These are phyloP conservation scores for Epinephelus moara DNA, from an alignment of 2,113 vertebrate genomes.

Conservation along the genomic window DNA sequence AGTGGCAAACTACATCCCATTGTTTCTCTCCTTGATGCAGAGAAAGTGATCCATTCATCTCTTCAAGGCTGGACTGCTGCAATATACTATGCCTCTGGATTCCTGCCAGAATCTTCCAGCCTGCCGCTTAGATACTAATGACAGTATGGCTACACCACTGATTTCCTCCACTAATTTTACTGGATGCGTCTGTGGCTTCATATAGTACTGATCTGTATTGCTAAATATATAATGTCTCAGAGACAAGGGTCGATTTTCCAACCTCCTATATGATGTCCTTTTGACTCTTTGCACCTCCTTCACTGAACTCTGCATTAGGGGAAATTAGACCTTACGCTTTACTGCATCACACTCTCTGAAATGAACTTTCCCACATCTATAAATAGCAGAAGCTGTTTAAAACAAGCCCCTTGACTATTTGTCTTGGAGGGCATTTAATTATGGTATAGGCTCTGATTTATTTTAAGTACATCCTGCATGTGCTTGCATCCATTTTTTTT, in stretches of 20 bases:
- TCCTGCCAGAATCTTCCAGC: conserved; percentile 29
- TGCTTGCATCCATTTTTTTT: background rate
- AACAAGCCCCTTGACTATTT: background rate
- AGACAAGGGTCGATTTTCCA: background rate
- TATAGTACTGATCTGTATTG: background rate
- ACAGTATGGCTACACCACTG: conserved; percentile 14
- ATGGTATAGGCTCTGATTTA: background rate
- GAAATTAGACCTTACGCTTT: conserved; percentile 1
- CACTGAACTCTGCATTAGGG: background rate
- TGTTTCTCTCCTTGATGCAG: conserved; percentile 8
- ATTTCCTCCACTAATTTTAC: conserved; percentile 19
- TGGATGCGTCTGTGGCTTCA: background rate
- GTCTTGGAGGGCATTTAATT: conserved; percentile 1
- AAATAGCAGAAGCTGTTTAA: conserved; percentile 1
- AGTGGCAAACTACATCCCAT: background rate
- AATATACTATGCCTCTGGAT: conserved; percentile 18
- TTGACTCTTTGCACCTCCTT: conserved; percentile 1
- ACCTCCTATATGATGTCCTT: conserved; percentile 13
- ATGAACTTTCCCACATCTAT: conserved; percentile 12
- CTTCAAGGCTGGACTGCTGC: conserved; percentile 14
- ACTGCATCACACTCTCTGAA: background rate
- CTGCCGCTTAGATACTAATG: conserved; percentile 41
- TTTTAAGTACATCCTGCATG: background rate
- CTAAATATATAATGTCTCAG: background rate
- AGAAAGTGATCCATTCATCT: conserved; percentile 31